phyloP scores from a whole-genome alignment of 2,113 vertebrate species.

The Thinocorus orbignyianus region DNA sequence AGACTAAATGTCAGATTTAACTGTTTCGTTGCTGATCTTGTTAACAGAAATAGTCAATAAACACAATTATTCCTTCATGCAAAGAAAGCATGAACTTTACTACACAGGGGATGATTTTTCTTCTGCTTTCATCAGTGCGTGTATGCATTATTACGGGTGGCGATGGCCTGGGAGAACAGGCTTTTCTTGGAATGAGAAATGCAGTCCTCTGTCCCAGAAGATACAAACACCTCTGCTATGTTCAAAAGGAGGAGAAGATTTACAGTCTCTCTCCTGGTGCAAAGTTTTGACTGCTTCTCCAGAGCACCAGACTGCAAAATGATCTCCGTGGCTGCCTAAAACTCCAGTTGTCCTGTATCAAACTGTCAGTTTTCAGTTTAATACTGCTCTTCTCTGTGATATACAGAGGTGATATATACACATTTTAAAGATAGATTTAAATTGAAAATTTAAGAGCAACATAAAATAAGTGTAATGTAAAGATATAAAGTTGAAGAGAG shows the following conservation, averaged over 20 bases:
- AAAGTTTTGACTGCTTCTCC: not conserved
- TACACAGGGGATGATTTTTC: not conserved
- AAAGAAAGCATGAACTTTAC: not conserved
- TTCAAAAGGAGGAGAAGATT: not conserved
- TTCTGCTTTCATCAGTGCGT: not conserved
- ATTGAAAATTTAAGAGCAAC: slow-evolving; percentile 8
- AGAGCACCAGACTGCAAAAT: not conserved
- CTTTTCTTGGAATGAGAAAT: not conserved
- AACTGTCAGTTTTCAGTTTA: not conserved
- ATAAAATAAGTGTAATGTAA: slow-evolving; percentile 18
- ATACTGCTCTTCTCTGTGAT: not conserved
- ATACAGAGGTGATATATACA: not conserved
- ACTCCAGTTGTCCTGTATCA: not conserved
- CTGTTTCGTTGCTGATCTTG: not conserved
- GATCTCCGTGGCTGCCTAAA: not conserved
- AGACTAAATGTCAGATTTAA: slow-evolving; percentile 36
- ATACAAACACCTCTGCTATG: not conserved
- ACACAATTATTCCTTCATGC: not conserved
- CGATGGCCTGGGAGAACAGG: not conserved
- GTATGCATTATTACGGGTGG: not conserved
- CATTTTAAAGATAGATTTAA: slow-evolving; percentile 1
- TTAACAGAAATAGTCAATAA: slow-evolving; percentile 15
- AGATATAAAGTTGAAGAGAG: not conserved
- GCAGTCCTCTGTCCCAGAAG: not conserved
- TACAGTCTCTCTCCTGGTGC: not conserved